Percentiles rank a stretch among this genome's conserved stretches.
Evolutionary conservation across 30 jellyfish, hydroid and myxozoan genomes (phyloP).

Genomic region (Aurelia sp.): DNA sequence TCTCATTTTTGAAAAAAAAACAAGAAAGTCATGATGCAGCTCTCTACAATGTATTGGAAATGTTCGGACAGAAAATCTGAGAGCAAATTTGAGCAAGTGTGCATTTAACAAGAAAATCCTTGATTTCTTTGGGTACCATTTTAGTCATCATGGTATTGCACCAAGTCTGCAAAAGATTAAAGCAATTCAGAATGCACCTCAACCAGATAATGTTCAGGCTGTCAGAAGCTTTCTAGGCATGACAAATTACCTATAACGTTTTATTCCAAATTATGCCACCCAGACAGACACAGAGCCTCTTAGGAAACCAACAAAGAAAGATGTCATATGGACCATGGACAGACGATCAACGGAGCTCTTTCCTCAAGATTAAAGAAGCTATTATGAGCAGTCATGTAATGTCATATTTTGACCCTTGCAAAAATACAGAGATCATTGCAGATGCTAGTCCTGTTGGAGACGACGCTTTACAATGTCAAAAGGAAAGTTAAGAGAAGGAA

Average conservation of each 20-base stretch:
- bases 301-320: constrained; percentile 12
- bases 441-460: too few species aligned
- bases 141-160: too few species aligned
- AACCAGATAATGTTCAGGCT: not conserved
- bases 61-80: not conserved
- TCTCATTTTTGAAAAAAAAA: too few species aligned
- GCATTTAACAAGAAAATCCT: not conserved
- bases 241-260: constrained; percentile 25
- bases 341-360: not conserved
- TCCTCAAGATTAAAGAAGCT: too few species aligned
- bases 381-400: too few species aligned
- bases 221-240: constrained; percentile 27
- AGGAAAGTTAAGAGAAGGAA: too few species aligned
- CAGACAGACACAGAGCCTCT: constrained; percentile 34
- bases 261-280: constrained; percentile 22
- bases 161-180: too few species aligned
- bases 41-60: not conserved
- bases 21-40: constrained; percentile 7
- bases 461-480: too few species aligned
- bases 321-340: constrained; percentile 28
- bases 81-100: not conserved
- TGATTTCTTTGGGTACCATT: constrained; percentile 6
- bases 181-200: too few species aligned
- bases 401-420: too few species aligned
- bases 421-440: too few species aligned